These are phyloP conservation scores for Torymus aiolomorphi DNA, from an alignment of 2,888 invertebrate genomes.

Conservation along the genomic window DNA sequence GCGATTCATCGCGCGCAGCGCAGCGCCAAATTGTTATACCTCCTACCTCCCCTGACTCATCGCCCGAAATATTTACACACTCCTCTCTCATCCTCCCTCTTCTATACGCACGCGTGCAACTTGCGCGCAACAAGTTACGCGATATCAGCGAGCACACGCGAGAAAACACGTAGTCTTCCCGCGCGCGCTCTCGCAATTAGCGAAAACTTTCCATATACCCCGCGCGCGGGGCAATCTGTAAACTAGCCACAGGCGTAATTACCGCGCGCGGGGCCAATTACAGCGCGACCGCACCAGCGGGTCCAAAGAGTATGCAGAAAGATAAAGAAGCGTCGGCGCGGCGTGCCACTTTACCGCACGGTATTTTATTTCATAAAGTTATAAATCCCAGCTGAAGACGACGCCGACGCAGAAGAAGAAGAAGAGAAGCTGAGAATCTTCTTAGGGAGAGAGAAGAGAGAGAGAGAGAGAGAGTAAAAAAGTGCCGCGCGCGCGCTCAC, in stretches of 20 bases:
- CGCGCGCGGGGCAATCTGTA: not conserved
- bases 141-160: too few relatives aligned
- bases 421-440: conserved; percentile 4
- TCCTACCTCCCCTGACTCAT: too few relatives aligned
- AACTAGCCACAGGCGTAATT: conserved; percentile 20
- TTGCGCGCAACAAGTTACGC: too few relatives aligned
- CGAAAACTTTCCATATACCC: conserved; percentile 8
- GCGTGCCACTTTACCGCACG: not conserved
- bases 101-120: too few relatives aligned
- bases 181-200: not conserved
- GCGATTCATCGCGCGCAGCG: too few relatives aligned
- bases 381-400: conserved; percentile 15
- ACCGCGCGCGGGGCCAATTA: not conserved
- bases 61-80: too few relatives aligned
- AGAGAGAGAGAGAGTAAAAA: conserved; percentile 14
- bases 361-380: conserved; percentile 39
- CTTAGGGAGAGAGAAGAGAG: not conserved
- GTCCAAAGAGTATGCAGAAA: not conserved
- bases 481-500: conserved; percentile 23
- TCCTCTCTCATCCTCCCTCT: too few relatives aligned
- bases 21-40: too few relatives aligned
- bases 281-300: too few relatives aligned
- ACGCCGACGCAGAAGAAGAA: not conserved
- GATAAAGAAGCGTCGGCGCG: not conserved
- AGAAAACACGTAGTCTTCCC: too few relatives aligned